These are phyloP conservation scores for Corticium candelabrum DNA, from an alignment of 37 sponge, comb jelly and placozoan species.

Conservation along the genomic window DNA sequence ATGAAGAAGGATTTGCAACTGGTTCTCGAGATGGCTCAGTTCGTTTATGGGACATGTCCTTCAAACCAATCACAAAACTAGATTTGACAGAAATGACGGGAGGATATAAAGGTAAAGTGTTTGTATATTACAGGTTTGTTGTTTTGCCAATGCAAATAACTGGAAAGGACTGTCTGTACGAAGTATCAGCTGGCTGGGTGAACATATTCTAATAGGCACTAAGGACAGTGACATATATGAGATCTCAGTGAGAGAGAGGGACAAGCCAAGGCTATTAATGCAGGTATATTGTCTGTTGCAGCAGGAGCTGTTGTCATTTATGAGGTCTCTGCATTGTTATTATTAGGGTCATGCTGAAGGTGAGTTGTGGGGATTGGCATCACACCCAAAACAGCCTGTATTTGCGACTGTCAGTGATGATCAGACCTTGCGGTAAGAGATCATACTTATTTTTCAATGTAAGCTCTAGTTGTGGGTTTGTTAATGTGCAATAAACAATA, in stretches of 20 bases:
- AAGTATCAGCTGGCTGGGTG: slow-evolving; percentile 69
- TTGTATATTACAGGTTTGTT: background rate
- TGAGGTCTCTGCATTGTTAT: background rate
- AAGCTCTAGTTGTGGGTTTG: too few species aligned
- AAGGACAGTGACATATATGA: slow-evolving; percentile 84
- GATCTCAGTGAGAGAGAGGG: slow-evolving; percentile 37
- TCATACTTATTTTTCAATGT: too few species aligned
- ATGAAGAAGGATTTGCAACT: slow-evolving; percentile 71
- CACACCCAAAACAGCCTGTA: slow-evolving; percentile 47
- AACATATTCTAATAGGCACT: slow-evolving; percentile 72
- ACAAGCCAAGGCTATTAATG: slow-evolving; percentile 43
- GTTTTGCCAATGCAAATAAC: background rate
- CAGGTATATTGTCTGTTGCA: too few species aligned
- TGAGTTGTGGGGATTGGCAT: slow-evolving; percentile 90
- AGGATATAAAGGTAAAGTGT: slow-evolving; percentile 65
- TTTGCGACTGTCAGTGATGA: slow-evolving; percentile 93
- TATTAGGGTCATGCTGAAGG: slow-evolving; percentile 84
- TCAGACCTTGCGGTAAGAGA: slow-evolving; percentile 9
- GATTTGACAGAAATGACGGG: slow-evolving; percentile 41
- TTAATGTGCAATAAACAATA: too few species aligned
- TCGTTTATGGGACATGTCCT: slow-evolving; percentile 63
- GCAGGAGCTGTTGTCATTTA: too few species aligned
- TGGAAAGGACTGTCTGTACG: slow-evolving; percentile 53
- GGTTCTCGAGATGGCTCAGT: slow-evolving; percentile 80
- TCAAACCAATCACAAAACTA: slow-evolving; percentile 52